Conservation (phyloP, 2,113 vertebrate genomes). For the Chitala chitala region DNA sequence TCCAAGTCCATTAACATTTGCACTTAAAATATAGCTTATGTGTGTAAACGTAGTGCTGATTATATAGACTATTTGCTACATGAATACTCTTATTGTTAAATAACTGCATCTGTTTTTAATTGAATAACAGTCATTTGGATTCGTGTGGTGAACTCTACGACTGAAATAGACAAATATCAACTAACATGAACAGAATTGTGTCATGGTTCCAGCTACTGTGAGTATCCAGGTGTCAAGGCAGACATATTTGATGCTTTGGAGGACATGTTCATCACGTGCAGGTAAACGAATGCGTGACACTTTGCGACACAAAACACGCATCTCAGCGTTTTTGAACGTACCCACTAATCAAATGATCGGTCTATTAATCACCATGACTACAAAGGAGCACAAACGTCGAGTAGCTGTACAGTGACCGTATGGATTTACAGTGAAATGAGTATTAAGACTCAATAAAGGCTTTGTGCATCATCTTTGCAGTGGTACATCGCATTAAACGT, state of each 20-base stretch:
- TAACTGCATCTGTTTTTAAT: conserved; percentile 7
- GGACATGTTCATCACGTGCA: not conserved
- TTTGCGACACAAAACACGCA: not conserved
- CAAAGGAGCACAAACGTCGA: not conserved
- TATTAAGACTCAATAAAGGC: not conserved
- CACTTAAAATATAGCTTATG: not conserved
- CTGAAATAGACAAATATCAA: too few species aligned
- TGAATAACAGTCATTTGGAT: not conserved
- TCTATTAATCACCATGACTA: not conserved
- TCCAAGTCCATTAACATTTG: not conserved
- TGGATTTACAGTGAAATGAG: not conserved
- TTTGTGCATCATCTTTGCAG: not conserved
- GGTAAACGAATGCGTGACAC: not conserved
- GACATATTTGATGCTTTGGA: conserved; percentile 7
- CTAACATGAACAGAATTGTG: not conserved
- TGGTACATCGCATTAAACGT: not conserved
- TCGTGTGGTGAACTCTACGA: not conserved
- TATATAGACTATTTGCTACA: not conserved
- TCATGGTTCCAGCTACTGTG: not conserved
- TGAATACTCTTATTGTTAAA: not conserved
- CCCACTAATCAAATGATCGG: not conserved
- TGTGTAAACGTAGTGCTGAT: not conserved
- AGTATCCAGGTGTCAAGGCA: conserved; percentile 3
- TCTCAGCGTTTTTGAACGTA: not conserved
- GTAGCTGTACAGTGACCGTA: not conserved